phyloP scores from a whole-genome alignment of 2,888 invertebrate genomes.

The Phania funesta region DNA sequence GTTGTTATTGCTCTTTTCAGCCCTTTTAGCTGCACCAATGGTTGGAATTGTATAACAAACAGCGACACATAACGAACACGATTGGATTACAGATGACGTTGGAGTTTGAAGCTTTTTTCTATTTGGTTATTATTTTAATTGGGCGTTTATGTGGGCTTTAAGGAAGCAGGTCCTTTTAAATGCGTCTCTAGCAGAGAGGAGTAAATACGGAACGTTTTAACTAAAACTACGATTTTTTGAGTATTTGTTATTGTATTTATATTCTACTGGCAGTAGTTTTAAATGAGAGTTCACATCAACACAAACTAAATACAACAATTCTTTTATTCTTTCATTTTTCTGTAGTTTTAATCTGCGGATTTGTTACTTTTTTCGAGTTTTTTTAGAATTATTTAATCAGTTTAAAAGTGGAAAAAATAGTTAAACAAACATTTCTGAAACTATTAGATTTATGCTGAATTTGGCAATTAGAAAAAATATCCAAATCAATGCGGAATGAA shows the following conservation, averaged over 20 bases:
- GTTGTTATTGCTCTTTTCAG: neutral
- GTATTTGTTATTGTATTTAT: neutral
- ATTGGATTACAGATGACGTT: conserved; percentile 26
- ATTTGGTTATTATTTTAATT: conserved; percentile 27
- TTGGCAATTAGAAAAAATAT: conserved; percentile 48
- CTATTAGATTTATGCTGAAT: conserved; percentile 47
- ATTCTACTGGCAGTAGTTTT: conserved; percentile 35
- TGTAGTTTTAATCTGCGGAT: neutral
- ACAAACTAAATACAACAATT: neutral
- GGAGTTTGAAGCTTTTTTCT: neutral
- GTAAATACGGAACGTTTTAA: neutral
- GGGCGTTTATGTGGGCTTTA: conserved; percentile 14
- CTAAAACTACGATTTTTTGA: conserved; percentile 13
- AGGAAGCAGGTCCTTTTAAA: conserved; percentile 10
- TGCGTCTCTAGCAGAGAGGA: neutral
- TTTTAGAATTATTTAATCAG: conserved; percentile 25
- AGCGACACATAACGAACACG: conserved; percentile 47
- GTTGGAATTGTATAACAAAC: conserved; percentile 13
- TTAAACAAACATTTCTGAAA: conserved; percentile 24
- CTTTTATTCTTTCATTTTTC: neutral
- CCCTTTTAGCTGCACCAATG: neutral
- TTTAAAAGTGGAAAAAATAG: neutral
- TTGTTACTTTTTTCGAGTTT: conserved; percentile 25
- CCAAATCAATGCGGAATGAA: conserved; percentile 6
- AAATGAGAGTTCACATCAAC: conserved; percentile 8